Evolutionary conservation across 2,797 vertebrate species (phyloP).

Genomic region (Parauchenoglanis ngamensis): DNA sequence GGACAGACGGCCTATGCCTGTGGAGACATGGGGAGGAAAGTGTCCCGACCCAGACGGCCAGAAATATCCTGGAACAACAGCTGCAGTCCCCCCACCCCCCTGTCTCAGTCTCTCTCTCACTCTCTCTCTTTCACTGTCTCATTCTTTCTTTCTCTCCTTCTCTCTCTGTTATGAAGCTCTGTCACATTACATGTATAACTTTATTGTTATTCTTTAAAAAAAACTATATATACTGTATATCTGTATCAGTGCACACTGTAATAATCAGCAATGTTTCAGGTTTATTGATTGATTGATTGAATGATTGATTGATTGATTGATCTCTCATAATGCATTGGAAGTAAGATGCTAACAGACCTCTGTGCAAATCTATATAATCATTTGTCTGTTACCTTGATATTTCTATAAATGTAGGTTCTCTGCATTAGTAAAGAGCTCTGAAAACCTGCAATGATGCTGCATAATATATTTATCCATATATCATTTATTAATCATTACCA

Average conservation of each 20-base stretch:
- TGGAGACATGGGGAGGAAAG: constrained; percentile 37
- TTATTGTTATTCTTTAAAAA: neutral
- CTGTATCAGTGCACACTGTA: neutral
- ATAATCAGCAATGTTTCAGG: neutral
- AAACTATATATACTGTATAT: neutral
- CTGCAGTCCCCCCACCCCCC: constrained; percentile 21
- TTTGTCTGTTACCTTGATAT: neutral
- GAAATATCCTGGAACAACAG: constrained; percentile 58
- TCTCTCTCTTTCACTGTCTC: constrained; percentile 13
- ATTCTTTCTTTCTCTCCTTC: too few relatives aligned
- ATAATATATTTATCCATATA: neutral
- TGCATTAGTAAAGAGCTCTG: neutral
- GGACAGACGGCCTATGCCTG: constrained; percentile 38
- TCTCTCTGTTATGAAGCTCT: neutral
- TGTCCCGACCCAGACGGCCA: constrained; percentile 42
- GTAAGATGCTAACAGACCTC: neutral
- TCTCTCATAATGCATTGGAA: too few relatives aligned
- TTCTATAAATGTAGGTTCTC: neutral
- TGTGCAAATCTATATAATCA: neutral
- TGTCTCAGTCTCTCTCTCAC: neutral
- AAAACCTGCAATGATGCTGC: neutral
- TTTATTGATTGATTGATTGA: neutral
- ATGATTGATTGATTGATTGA: neutral
- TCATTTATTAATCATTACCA: neutral
- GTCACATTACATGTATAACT: neutral